Conservation (phyloP, 2,888 invertebrate genomes). For the Drosophila cracens region DNA sequence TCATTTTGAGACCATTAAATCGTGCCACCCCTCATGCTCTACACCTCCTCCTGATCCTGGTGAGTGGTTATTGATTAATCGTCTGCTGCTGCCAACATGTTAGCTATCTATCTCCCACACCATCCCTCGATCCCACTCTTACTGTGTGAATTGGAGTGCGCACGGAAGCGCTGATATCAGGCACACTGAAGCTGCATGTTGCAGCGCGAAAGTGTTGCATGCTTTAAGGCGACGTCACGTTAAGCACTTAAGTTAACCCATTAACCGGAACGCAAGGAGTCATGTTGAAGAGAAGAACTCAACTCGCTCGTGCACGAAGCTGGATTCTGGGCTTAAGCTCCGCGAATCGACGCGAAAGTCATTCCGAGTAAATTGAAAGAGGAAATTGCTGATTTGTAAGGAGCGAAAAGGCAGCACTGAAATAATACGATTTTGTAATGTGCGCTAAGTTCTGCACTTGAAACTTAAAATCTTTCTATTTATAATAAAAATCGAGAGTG, state of each 20-base stretch:
- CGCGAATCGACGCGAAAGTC: not conserved
- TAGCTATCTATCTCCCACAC: not conserved
- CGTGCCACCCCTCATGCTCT: slow-evolving; percentile 26
- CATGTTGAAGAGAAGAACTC: slow-evolving; percentile 17
- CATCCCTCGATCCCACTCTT: not conserved
- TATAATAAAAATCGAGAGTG: not conserved
- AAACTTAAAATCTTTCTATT: not conserved
- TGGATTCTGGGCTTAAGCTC: not conserved
- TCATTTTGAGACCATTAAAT: slow-evolving; percentile 68
- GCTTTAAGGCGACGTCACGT: slow-evolving; percentile 60
- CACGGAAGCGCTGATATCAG: slow-evolving; percentile 66
- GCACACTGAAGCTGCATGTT: slow-evolving; percentile 42
- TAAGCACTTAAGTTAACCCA: slow-evolving; percentile 70
- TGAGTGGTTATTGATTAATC: slow-evolving; percentile 79
- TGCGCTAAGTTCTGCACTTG: not conserved
- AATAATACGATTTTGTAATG: slow-evolving; percentile 1
- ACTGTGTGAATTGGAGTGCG: slow-evolving; percentile 65
- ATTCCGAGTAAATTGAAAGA: not conserved
- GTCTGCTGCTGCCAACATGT: slow-evolving; percentile 36
- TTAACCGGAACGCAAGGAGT: slow-evolving; percentile 46
- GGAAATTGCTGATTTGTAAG: not conserved
- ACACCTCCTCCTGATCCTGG: not conserved
- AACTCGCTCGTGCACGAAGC: slow-evolving; percentile 16
- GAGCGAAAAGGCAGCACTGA: not conserved
- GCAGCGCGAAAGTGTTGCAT: slow-evolving; percentile 30